These are phyloP conservation scores for Patella vulgata DNA, from an alignment of 1,140 invertebrate species.

Conservation along the genomic window DNA sequence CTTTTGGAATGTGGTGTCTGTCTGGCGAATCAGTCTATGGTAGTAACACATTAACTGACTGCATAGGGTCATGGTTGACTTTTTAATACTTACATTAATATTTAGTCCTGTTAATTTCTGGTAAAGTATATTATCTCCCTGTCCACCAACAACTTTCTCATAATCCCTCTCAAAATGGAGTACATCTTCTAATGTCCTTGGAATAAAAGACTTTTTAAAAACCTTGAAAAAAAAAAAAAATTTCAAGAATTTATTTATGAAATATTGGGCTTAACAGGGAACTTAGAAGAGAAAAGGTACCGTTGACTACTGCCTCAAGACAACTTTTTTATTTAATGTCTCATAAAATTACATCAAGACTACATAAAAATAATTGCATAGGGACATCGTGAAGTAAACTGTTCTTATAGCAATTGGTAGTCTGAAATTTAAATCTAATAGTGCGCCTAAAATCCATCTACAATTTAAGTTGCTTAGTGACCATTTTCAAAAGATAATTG, in stretches of 20 bases:
- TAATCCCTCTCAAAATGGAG: constrained; percentile 88
- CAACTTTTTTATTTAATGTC: neutral
- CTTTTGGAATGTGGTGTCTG: too few relatives aligned
- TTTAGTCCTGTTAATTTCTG: neutral
- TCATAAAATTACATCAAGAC: neutral
- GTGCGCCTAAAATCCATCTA: too few relatives aligned
- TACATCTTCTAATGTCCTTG: constrained; percentile 91
- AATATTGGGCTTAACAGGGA: neutral
- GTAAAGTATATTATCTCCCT: constrained; percentile 67
- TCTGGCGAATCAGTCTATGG: too few relatives aligned
- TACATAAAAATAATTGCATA: neutral
- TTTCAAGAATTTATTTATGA: neutral
- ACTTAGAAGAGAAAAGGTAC: neutral
- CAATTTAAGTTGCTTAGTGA: too few relatives aligned
- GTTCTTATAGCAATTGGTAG: neutral
- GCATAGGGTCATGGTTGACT: too few relatives aligned
- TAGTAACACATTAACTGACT: too few relatives aligned
- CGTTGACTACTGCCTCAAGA: neutral
- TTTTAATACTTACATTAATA: too few relatives aligned
- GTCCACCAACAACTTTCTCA: constrained; percentile 71
- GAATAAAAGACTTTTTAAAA: constrained; percentile 95
- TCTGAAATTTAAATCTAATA: too few relatives aligned
- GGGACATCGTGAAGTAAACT: neutral
- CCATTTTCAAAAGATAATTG: too few relatives aligned
- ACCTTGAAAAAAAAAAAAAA: constrained; percentile 71